These are phyloP conservation scores for Mantis religiosa DNA, from an alignment of 2,888 invertebrate species.

Conservation along the genomic window DNA sequence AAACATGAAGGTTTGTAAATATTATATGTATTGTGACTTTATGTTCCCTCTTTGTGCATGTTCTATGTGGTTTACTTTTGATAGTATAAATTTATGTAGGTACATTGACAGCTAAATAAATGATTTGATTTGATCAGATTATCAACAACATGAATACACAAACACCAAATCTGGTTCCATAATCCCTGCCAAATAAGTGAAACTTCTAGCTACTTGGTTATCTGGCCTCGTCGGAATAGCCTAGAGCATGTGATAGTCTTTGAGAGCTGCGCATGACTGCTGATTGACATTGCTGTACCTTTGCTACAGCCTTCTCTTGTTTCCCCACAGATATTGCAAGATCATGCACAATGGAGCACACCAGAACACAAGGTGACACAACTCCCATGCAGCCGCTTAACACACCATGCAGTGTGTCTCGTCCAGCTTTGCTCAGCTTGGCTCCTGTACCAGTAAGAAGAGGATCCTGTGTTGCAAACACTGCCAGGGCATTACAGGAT, in stretches of 20 bases:
- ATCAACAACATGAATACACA: too few relatives aligned
- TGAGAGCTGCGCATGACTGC: slow-evolving; percentile 21
- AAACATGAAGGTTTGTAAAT: too few relatives aligned
- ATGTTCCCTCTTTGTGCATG: too few relatives aligned
- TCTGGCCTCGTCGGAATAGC: not conserved
- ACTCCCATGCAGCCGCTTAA: slow-evolving; percentile 42
- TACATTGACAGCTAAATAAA: too few relatives aligned
- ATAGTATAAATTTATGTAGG: too few relatives aligned
- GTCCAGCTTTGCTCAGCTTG: slow-evolving; percentile 36
- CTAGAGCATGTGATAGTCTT: slow-evolving; percentile 20
- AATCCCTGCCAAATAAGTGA: too few relatives aligned
- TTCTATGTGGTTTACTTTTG: too few relatives aligned
- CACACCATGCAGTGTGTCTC: slow-evolving; percentile 38
- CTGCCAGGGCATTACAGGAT: slow-evolving; percentile 38
- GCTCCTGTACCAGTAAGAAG: slow-evolving; percentile 40
- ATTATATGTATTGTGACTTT: too few relatives aligned
- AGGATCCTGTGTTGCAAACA: slow-evolving; percentile 39
- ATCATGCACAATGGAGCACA: slow-evolving; percentile 39
- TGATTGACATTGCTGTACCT: slow-evolving; percentile 29
- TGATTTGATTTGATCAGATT: too few relatives aligned
- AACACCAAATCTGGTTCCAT: too few relatives aligned
- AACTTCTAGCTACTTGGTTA: not conserved
- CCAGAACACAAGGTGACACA: slow-evolving; percentile 40
- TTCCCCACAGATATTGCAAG: not conserved
- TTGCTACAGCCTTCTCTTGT: slow-evolving; percentile 6